Evolutionary conservation across 2,888 invertebrate species (phyloP), one percentile per base, ranked within the genome.

Genomic region (Trachelus troglodyta): DNA sequence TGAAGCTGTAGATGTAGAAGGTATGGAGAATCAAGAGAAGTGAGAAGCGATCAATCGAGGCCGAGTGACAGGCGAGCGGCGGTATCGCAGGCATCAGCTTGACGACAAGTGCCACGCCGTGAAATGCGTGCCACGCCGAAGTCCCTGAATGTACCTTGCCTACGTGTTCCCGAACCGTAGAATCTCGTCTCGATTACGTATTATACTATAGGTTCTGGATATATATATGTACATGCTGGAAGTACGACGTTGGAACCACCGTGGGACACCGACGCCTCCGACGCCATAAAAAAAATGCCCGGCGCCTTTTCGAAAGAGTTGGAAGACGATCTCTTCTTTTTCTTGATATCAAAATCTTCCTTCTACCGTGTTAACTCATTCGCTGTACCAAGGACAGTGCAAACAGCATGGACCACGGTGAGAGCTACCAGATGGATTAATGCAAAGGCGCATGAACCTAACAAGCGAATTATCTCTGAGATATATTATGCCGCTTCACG

Each of bases 401-500:
- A 56, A 56, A 56, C 56, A 56, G 56, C 56, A 23, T 56, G 56
- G 56, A 56, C 56, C 56, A 56, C 56, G 56, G 56, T 56, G 56
- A 56, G 56, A 56, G 56, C 74, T 69, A 75, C 75, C 73, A 73
- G 77, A 82, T 77, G 86, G 84, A 89, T 87, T 85, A 85, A 85
- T 84, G 85, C 84, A 83, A 83, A 79, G 77, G 79, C 79, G 80
- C 78, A 82, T 81, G 83, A 85, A 83, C 83, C 86, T 88, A 90
- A 89, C 89, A 88, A 88, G 87, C 87, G 87, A 90, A 90, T 90
- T 88, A 90, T 87, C 86, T 84, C 81, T 74, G 85, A 85, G 85
- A 90, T 88, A 88, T 89, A 89, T 89, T 86, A 86, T 85, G 84
- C 83, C 83, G 87, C 85, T 90, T 90, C 87, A 89, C 88, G 90